Evolutionary conservation across 2,113 vertebrate genomes (phyloP).

Genomic region (Strigops habroptila): DNA sequence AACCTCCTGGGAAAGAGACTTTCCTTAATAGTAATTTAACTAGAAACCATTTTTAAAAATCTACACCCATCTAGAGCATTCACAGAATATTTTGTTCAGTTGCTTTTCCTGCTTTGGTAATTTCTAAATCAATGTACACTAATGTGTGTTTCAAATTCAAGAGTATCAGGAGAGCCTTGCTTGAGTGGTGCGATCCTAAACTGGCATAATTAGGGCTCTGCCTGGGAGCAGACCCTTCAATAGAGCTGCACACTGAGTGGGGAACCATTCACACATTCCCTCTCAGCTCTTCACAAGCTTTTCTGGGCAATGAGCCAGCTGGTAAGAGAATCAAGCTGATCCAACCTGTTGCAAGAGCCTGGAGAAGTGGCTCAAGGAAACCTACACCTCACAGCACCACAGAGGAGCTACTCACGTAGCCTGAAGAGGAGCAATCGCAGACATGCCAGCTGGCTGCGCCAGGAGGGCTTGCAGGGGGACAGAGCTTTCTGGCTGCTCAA

Average conservation of each 20-base stretch:
- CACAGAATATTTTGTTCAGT: neutral
- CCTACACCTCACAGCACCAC: neutral
- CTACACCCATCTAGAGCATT: neutral
- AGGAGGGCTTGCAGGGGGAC: neutral
- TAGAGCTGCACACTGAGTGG: neutral
- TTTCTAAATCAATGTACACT: neutral
- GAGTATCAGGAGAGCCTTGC: constrained; percentile 14
- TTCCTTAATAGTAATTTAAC: neutral
- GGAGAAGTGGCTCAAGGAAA: neutral
- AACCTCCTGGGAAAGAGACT: neutral
- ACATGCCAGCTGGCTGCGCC: fast-evolving
- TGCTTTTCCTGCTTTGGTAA: neutral
- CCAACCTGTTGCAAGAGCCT: neutral
- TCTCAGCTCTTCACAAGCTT: constrained; percentile 35
- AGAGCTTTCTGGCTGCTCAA: neutral
- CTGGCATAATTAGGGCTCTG: constrained; percentile 3
- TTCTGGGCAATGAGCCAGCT: constrained; percentile 47
- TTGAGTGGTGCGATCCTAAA: constrained; percentile 12
- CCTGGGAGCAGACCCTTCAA: constrained; percentile 39
- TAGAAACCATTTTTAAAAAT: neutral
- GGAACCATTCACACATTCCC: constrained; percentile 33
- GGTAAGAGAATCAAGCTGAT: neutral
- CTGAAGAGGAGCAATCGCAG: fast-evolving
- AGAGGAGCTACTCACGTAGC: neutral
- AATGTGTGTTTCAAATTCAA: constrained; percentile 22